Percentiles rank a stretch among this genome's conserved stretches.
Evolutionary conservation across 2,797 vertebrate species (phyloP).

Genomic region (Nannoperca australis): DNA sequence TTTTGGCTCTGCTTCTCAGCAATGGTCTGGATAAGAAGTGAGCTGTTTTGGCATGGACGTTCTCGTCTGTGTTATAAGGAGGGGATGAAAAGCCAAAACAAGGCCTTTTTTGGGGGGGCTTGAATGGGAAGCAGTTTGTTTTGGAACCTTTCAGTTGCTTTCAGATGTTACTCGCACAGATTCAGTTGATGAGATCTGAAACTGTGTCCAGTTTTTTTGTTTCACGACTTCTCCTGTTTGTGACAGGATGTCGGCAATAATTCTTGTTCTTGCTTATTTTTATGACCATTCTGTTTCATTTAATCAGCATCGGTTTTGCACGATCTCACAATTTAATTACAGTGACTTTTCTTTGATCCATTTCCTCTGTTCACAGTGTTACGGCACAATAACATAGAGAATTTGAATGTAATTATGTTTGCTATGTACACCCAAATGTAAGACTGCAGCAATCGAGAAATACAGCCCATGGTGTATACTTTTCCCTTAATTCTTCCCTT

Average conservation of each 20-base stretch:
- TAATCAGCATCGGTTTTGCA: conserved; percentile 3
- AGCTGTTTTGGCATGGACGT: conserved; percentile 30
- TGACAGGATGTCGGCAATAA: not conserved
- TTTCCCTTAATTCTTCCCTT: conserved; percentile 42
- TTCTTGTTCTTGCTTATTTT: conserved; percentile 20
- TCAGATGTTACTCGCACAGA: conserved; percentile 9
- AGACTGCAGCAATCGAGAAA: conserved; percentile 45
- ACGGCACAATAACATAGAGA: conserved; percentile 48
- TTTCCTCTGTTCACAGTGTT: conserved; percentile 35
- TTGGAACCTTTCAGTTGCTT: conserved; percentile 38
- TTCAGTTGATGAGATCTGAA: conserved; percentile 6
- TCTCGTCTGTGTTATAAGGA: conserved; percentile 29
- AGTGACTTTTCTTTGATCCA: conserved; percentile 31
- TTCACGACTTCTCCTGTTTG: not conserved
- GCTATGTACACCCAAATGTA: conserved; percentile 38
- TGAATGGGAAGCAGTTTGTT: conserved; percentile 34
- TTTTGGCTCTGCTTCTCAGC: conserved; percentile 83
- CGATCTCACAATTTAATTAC: conserved; percentile 37
- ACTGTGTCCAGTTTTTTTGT: not conserved
- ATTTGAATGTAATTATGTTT: conserved; percentile 59
- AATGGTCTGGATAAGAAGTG: conserved; percentile 46
- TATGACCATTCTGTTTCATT: conserved; percentile 11
- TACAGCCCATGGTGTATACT: conserved; percentile 43
- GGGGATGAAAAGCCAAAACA: conserved; percentile 5
- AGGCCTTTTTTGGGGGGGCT: conserved; percentile 8